phyloP scores from a whole-genome alignment of 53 echinoderm and acorn worm genomes.

The Luidia sarsii region DNA sequence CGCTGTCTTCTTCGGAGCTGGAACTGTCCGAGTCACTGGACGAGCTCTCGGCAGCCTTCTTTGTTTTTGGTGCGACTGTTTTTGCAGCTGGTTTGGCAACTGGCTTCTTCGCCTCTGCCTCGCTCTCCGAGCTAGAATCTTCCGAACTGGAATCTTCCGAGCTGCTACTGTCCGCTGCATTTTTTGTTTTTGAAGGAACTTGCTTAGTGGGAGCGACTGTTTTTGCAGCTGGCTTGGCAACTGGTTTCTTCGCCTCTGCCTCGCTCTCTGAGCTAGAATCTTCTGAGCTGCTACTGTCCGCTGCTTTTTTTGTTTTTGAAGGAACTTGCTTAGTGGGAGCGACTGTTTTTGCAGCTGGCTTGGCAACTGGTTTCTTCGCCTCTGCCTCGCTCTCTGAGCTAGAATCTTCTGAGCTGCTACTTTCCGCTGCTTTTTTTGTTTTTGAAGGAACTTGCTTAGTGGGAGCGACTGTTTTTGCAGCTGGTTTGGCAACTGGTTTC shows the following conservation, averaged over 20 bases:
- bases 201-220: too few species aligned
- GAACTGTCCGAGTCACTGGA: conserved; percentile 32
- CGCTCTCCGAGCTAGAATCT: conserved; percentile 13
- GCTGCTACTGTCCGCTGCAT: too few species aligned
- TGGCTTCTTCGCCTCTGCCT: conserved; percentile 24
- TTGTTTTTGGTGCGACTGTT: background rate
- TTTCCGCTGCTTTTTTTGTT: too few species aligned
- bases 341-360: too few species aligned
- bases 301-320: conserved; percentile 16
- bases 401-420: conserved; percentile 3
- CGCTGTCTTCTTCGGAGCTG: conserved; percentile 26
- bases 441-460: background rate
- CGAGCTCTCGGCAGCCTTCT: too few species aligned
- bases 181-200: too few species aligned
- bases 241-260: conserved; percentile 20
- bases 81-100: background rate
- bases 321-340: too few species aligned
- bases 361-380: conserved; percentile 43
- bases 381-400: conserved; percentile 43
- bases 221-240: background rate
- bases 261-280: conserved; percentile 26
- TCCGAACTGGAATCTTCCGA: conserved; percentile 44
- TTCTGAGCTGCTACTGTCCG: too few species aligned
- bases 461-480: too few species aligned
- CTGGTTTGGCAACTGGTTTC: too few species aligned